Conservation (phyloP, 2,797 vertebrate species). For the Amazona ochrocephala region DNA sequence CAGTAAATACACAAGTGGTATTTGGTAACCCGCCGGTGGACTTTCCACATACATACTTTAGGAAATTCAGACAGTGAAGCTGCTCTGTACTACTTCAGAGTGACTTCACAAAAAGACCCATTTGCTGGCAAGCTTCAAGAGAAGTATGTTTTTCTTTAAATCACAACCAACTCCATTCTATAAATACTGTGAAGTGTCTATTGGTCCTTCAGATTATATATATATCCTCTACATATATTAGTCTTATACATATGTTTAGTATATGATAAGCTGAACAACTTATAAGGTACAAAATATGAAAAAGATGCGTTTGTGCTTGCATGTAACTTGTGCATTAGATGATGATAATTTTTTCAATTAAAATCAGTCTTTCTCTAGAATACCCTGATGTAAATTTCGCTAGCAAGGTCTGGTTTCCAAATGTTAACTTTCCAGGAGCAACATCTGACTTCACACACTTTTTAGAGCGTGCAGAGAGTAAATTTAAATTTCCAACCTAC, state of each 20-base stretch:
- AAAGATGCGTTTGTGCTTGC: neutral
- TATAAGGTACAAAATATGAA: neutral
- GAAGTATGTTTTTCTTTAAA: neutral
- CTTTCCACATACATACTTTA: neutral
- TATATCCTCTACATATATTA: neutral
- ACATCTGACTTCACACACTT: neutral
- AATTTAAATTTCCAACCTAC: neutral
- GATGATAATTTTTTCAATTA: neutral
- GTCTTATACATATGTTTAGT: neutral
- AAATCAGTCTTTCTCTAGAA: neutral
- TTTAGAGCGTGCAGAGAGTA: neutral
- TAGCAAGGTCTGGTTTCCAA: neutral
- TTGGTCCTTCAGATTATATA: neutral
- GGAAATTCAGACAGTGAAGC: neutral
- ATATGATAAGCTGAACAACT: neutral
- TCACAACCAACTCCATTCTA: neutral
- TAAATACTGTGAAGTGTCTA: neutral
- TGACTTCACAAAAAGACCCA: neutral
- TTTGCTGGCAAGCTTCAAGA: neutral
- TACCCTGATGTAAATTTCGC: neutral
- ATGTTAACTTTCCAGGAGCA: neutral
- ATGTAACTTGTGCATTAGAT: neutral
- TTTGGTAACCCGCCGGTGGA: neutral
- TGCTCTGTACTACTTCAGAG: neutral
- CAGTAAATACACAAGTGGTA: neutral